These are phyloP conservation scores for Florisuga fusca DNA, from an alignment of 2,797 vertebrate species.

Conservation along the genomic window DNA sequence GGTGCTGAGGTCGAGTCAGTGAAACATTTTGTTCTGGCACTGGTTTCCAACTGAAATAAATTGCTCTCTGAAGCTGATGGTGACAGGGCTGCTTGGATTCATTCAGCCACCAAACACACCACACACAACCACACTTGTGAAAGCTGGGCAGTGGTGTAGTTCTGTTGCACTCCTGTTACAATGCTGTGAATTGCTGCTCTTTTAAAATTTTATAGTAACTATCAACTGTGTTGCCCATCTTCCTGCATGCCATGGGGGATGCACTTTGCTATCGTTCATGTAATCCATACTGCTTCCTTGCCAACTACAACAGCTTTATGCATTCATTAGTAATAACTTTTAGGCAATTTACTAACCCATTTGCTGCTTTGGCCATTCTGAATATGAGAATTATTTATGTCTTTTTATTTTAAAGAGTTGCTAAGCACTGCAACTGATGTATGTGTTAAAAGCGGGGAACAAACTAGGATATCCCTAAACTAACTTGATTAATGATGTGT, in stretches of 20 bases:
- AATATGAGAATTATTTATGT: not conserved
- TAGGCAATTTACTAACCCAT: not conserved
- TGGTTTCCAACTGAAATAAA: constrained; percentile 26
- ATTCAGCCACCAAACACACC: not conserved
- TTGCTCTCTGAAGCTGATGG: not conserved
- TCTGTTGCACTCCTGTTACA: not conserved
- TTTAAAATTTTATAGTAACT: not conserved
- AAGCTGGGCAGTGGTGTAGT: accelerated
- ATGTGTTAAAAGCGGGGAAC: not conserved
- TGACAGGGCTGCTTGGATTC: not conserved
- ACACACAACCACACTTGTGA: accelerated
- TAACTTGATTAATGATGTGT: not conserved
- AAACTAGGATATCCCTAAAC: not conserved
- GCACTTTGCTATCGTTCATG: not conserved
- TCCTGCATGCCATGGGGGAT: not conserved
- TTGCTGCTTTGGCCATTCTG: not conserved
- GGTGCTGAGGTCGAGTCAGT: not conserved
- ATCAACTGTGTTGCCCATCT: not conserved
- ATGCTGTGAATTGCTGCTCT: not conserved
- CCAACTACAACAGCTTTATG: not conserved
- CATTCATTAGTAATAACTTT: not conserved
- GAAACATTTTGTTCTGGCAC: not conserved
- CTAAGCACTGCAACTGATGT: not conserved
- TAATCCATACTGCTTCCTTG: not conserved
- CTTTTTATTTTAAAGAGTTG: not conserved